These are phyloP conservation scores for Abscondita cerata DNA, from an alignment of 2,888 invertebrate species.

Conservation along the genomic window DNA sequence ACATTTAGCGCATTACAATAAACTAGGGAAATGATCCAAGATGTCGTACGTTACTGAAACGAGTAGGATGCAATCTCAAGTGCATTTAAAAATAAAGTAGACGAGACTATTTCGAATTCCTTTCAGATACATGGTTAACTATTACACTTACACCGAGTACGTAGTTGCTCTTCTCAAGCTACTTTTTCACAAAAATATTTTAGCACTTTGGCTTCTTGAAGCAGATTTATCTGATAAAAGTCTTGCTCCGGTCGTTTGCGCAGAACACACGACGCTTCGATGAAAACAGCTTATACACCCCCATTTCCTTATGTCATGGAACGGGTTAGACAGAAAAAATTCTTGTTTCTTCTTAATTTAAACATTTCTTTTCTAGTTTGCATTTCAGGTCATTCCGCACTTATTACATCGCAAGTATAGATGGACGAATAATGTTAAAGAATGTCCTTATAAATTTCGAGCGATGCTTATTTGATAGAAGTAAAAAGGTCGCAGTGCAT, in stretches of 20 bases:
- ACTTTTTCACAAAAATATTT: slow-evolving; percentile 12
- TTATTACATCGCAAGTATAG: slow-evolving; percentile 45
- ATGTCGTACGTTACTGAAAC: slow-evolving; percentile 61
- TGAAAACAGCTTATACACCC: slow-evolving; percentile 63
- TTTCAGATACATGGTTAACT: slow-evolving; percentile 47
- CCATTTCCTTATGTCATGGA: slow-evolving; percentile 60
- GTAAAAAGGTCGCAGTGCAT: slow-evolving; percentile 40
- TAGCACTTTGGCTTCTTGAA: slow-evolving; percentile 38
- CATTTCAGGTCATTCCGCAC: slow-evolving; percentile 46
- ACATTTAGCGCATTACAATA: slow-evolving; percentile 59
- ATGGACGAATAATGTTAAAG: slow-evolving; percentile 31
- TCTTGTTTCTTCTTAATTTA: background rate
- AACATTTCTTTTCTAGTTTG: slow-evolving; percentile 43
- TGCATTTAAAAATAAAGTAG: slow-evolving; percentile 57
- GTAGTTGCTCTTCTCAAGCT: background rate
- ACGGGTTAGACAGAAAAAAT: slow-evolving; percentile 55
- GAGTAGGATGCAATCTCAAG: slow-evolving; percentile 60
- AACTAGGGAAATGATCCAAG: slow-evolving; percentile 55
- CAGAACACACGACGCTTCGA: slow-evolving; percentile 60
- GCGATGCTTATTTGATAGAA: slow-evolving; percentile 44
- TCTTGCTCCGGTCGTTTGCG: slow-evolving; percentile 32
- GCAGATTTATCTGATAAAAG: slow-evolving; percentile 11
- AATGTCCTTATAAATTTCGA: slow-evolving; percentile 43
- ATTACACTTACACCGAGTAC: slow-evolving; percentile 45
- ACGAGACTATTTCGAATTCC: slow-evolving; percentile 50